Evolutionary conservation across 2,797 vertebrate genomes (phyloP).

Genomic region (Chelon auratus): DNA sequence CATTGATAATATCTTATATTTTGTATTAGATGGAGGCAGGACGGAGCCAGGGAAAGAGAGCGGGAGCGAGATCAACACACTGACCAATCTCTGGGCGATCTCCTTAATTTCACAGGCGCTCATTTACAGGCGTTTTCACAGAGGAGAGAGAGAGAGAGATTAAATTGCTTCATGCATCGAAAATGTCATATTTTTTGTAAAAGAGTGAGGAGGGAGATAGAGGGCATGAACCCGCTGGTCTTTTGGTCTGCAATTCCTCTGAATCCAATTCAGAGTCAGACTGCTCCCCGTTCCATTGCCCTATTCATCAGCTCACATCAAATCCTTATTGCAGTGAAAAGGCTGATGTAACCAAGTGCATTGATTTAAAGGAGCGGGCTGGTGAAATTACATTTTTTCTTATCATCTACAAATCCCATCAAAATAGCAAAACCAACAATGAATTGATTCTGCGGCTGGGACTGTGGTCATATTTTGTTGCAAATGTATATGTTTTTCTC

Average conservation of each 20-base stretch:
- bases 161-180: slow-evolving; percentile 85
- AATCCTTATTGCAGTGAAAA: slow-evolving; percentile 54
- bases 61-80: slow-evolving; percentile 50
- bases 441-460: slow-evolving; percentile 1
- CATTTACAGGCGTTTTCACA: slow-evolving; percentile 77
- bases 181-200: slow-evolving; percentile 81
- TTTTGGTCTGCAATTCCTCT: slow-evolving; percentile 64
- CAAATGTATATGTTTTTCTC: slow-evolving; percentile 4
- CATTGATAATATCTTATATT: slow-evolving; percentile 85
- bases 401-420: slow-evolving; percentile 20
- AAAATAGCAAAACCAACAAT: slow-evolving; percentile 39
- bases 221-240: slow-evolving; percentile 72
- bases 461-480: neutral
- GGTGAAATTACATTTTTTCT: slow-evolving; percentile 41
- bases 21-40: slow-evolving; percentile 69
- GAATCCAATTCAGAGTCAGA: slow-evolving; percentile 70
- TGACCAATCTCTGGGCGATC: slow-evolving; percentile 74
- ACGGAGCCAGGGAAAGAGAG: slow-evolving; percentile 41
- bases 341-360: slow-evolving; percentile 42
- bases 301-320: slow-evolving; percentile 60
- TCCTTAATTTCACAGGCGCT: slow-evolving; percentile 76
- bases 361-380: slow-evolving; percentile 48
- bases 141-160: slow-evolving; percentile 71
- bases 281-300: slow-evolving; percentile 51
- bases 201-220: slow-evolving; percentile 70